Evolutionary conservation across 1,140 invertebrate genomes (phyloP), one percentile per base, ranked within the genome.

Genomic region (Pseudobourletiella spinata): DNA sequence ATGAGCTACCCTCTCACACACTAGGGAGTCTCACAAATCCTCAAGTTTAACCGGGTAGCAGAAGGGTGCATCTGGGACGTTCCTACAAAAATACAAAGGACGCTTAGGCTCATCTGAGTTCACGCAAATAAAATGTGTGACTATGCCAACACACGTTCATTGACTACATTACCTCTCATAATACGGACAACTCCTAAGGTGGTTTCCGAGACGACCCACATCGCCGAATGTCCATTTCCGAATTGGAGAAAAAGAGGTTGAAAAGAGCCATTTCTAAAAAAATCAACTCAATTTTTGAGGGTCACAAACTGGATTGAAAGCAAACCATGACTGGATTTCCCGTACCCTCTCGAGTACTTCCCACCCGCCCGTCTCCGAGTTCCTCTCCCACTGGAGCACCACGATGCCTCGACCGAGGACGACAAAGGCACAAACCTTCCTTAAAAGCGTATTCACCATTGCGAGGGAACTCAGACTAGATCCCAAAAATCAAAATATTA

Each of bases 241-340:
- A 26, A 69, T 66, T 8, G 68, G 60, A 16, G 64, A 57, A 51
- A 66, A 69, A 0, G 59, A 42, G 8, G 65, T 57, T 1, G 68
- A 59, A 51, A 66, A 69, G 16, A 69, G 54, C 68, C 68, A 69
- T 50, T 60, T 64, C 64, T 66, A 26, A 18, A 61, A 42, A 32
- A 39, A 1, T n/a, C n/a, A n/a, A n/a, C n/a, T n/a, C n/a, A n/a
- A n/a, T n/a, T n/a, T n/a, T n/a, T n/a, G n/a, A n/a, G n/a, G n/a
- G n/a, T n/a, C n/a, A n/a, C n/a, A n/a, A n/a, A n/a, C n/a, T n/a
- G n/a, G n/a, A n/a, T n/a, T n/a, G n/a, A n/a, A n/a, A n/a, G n/a
- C n/a, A 42, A n/a, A 55, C 24, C 1, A 56, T n/a, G 30, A 11
- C 15, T 16, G 39, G 48, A n/a, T n/a, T 57, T 20, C n/a, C 32